phyloP scores from a whole-genome alignment of 2,797 vertebrate species.

The Hoplostethus mediterraneus region DNA sequence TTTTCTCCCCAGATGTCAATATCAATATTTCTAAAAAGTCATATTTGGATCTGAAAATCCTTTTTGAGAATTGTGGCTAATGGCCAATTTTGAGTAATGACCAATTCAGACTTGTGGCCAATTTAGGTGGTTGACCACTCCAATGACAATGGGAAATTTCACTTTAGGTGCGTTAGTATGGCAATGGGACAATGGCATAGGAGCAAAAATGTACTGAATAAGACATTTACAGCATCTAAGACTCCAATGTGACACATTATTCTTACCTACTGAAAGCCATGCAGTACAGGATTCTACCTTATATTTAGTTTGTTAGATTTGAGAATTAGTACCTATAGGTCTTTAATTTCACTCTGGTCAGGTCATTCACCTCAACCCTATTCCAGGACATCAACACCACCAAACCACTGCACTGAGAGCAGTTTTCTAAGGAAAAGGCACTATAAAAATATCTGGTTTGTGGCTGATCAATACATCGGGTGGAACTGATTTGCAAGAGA shows the following conservation, averaged over 20 bases:
- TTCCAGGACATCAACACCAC: constrained; percentile 14
- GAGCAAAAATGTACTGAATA: constrained; percentile 6
- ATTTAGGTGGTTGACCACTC: background rate
- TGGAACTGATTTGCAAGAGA: constrained; percentile 2
- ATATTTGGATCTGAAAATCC: background rate
- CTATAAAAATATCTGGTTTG: constrained; percentile 42
- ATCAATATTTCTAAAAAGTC: no score
- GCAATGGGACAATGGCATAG: constrained; percentile 1
- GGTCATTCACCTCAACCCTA: background rate
- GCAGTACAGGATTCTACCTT: constrained; percentile 9
- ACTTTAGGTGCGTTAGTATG: constrained; percentile 19
- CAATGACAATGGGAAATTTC: constrained; percentile 16
- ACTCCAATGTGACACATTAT: background rate
- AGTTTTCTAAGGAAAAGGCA: constrained; percentile 49
- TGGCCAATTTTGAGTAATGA: no score
- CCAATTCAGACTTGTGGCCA: background rate
- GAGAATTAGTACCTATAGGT: background rate
- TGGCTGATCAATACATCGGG: constrained; percentile 22
- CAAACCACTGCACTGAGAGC: background rate
- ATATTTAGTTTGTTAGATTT: constrained; percentile 3
- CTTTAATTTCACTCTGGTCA: background rate
- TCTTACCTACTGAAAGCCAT: constrained; percentile 19
- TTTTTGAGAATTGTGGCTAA: no score
- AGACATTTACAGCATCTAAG: constrained; percentile 12
- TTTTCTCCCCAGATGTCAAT: no score